Evolutionary conservation across 1,140 invertebrate genomes (phyloP), one percentile per base, ranked within the genome.

Genomic region (Yoshiicerus persimilis): DNA sequence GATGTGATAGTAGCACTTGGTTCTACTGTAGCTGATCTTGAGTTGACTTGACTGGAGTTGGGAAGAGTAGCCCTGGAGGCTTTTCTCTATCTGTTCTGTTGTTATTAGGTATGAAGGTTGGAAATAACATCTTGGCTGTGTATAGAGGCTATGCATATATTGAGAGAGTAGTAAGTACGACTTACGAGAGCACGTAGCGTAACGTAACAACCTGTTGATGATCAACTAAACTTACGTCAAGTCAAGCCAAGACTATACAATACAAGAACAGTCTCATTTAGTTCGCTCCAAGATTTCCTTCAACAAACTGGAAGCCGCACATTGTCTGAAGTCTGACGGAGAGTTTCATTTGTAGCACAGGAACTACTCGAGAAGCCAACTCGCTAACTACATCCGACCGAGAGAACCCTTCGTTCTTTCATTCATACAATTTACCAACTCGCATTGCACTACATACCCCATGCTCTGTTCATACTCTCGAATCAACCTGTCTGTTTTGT

Each of bases 151-250:
- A 9, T 8, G 56, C 10, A 25, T 70, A 30, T 70, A 70, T 25
- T 70, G 27, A 30, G 23, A n/a, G 39, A 27, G 27, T 70, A 70
- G 64, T 70, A 56, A 56, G 47, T 56, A 16, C 16, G 47, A 56
- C 47, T 56, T 56, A 56, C 47, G 47, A 56, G 47, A 56, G 47
- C 47, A 56, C 27, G 70, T 36, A 77, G 32, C 75, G 34, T 80
- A 80, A 34, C 75, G 34, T 80, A 80, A 84, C 83, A 84, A 84
- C 39, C 83, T 84, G 83, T 84, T 84, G 83, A 84, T 84, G 83
- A 84, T 80, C 75, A 56, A 56, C 47, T 16, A 56, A 56, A 56
- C 47, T 56, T 56, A 56, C 47, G 47, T 56, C 47, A 70, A 70
- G 27, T 70, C 66, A 80, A 38, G 30, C 30, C 75, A 36, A 36